Base-by-base conservation (phyloP, 2,797 vertebrate species). In the Chloroceryle amazona region DNA sequence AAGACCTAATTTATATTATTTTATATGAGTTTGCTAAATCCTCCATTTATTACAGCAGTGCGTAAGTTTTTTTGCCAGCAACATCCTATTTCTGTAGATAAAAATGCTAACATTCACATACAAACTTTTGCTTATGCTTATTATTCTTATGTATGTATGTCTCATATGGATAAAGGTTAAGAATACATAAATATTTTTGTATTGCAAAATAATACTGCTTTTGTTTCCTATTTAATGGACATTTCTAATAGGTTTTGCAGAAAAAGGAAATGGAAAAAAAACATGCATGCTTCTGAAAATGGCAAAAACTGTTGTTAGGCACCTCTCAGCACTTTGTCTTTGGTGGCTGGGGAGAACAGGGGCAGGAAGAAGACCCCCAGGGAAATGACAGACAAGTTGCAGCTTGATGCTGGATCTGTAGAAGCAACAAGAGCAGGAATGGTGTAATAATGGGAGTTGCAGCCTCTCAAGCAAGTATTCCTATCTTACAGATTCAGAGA, bases 301-400 rank as follows among this genome's bases (percentile, higher is more conserved):
- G 8, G 5, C 22, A 31, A 51, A 33, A 7, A 0, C 10, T 78
- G 8, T 42, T 46, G 9, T 46, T 46, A 42, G 63, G 8, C 18
- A 35, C 8, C 4, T 68, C 18, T 54, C 13, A 60, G 26, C 1
- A 4, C 12, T 81, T 55, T 46, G n/a, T 11, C 41, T 47, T 79
- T 57, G 28, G 9, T 44, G 17, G 17, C 4, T 81, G n/a, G 8
- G 29, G 17, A 71, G 17, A 86, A 16, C 0, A 37, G 3, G 11
- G 10, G 6, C 6, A 23, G 22, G 22, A 76, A 21, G 22, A 9
- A 80, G 18, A 46, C 1, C 11, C 8, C 4, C 1, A 3, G 6
- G 23, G 29, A 73, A n/a, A 20, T 1, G 3, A 13, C 46, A 10
- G 22, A 28, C 18, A 35, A 46, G 8, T 4, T 82, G 39, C 29